Evolutionary conservation across 2,113 vertebrate species (phyloP).

Genomic region (Heloderma charlesbogerti): DNA sequence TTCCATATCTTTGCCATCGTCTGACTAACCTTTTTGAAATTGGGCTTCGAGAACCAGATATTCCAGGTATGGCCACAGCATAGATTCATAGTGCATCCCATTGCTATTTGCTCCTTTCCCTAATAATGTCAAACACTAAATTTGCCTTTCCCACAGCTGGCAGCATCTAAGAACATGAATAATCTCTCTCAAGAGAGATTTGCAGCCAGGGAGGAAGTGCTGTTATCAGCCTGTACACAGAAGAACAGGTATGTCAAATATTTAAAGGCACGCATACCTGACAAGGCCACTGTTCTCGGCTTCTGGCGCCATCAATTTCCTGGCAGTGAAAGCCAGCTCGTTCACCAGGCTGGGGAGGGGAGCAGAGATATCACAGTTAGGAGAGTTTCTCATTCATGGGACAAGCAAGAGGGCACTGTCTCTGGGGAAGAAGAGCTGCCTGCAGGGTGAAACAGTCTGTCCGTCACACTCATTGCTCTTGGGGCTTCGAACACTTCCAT

Average conservation of each 20-base stretch:
- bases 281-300: slow-evolving; percentile 87
- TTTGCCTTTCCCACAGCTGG: neutral
- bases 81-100: too few relatives aligned
- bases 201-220: neutral
- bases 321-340: slow-evolving; percentile 86
- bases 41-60: too few relatives aligned
- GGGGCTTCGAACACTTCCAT: too few relatives aligned
- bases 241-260: neutral
- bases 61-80: too few relatives aligned
- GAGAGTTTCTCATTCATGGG: accelerated
- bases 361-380: neutral
- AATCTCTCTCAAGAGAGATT: neutral
- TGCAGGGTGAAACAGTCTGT: neutral
- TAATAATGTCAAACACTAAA: too few relatives aligned
- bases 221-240: neutral
- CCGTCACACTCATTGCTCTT: too few relatives aligned
- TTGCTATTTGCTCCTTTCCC: neutral
- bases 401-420: too few relatives aligned
- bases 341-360: slow-evolving; percentile 83
- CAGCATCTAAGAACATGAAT: too few relatives aligned
- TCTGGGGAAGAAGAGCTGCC: neutral
- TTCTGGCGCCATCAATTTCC: slow-evolving; percentile 89
- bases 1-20: too few relatives aligned
- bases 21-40: too few relatives aligned
- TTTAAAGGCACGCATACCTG: slow-evolving; percentile 75